Base-by-base conservation (phyloP, 2,797 vertebrate species). In the Botia almorhae region DNA sequence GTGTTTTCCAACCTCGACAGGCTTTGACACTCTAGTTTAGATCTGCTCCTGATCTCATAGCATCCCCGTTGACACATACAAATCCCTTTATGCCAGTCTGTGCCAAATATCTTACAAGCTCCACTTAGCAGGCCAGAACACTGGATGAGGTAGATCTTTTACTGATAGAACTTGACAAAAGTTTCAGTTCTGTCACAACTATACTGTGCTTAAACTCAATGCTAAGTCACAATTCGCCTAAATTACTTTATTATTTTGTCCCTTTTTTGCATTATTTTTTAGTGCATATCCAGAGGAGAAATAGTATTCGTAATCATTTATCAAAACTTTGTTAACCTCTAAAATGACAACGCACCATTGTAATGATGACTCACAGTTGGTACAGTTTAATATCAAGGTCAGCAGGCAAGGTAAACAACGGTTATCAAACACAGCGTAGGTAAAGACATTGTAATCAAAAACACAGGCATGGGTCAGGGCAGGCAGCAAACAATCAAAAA, bases 11-110 rank as follows among this genome's bases (percentile, higher is more conserved):
- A 71, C 53, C 63, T 83, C 33, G 2, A 67, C 3, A 36, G 64
- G 64, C 16, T 56, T 63, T 80, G 68, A 68, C 72, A 68, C 11
- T 65, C 23, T 68, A 60, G 55, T 64, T 73, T 73, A 80, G 46
- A 82, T 76, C 55, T 73, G 63, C 80, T 80, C 48, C 76, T 74
- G 76, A 76, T 82, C 60, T 82, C 51, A 36, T 69, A 29, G 58
- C 46, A 23, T 76, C 80, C 39, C 8, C 68, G 14, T 13, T 51
- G 48, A 70, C 6, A 2, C 67, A 48, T 51, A 14, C 10, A 29
- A 19, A 14, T 33, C 4, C 0, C 56, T 76, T 56, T 58, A 55
- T 13, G 50, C n/a, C 11, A 14, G 17, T 17, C 13, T 69, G 48
- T 78, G 65, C 64, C 77, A 82, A 69, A 23, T 68, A 55, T 51